Evolutionary conservation across 2,888 invertebrate species (phyloP).

Genomic region (Harpalus rubripes): DNA sequence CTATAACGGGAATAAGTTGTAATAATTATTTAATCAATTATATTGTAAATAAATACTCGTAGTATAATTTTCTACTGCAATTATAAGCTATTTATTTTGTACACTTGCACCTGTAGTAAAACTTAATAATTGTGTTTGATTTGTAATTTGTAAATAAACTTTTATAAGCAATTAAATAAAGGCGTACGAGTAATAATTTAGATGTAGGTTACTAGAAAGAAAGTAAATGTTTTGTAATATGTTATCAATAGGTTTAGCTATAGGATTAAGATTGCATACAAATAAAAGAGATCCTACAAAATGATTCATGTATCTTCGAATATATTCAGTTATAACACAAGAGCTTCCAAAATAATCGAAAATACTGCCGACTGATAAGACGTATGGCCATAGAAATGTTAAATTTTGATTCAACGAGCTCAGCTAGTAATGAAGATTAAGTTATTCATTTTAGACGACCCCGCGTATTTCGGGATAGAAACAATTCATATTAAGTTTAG

Average conservation of each 20-base stretch:
- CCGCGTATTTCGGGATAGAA: too few species aligned
- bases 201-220: not conserved
- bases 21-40: constrained; percentile 9
- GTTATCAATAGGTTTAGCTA: not conserved
- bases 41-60: constrained; percentile 12
- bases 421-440: too few species aligned
- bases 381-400: too few species aligned
- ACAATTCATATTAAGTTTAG: too few species aligned
- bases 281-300: too few species aligned
- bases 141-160: constrained; percentile 4
- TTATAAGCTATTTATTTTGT: constrained; percentile 33
- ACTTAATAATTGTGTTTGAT: constrained; percentile 26
- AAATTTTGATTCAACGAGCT: too few species aligned
- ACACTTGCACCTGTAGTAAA: constrained; percentile 21
- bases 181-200: not conserved
- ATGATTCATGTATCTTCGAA: not conserved
- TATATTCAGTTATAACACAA: too few species aligned
- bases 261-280: not conserved
- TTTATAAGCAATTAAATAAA: constrained; percentile 39
- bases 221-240: not conserved
- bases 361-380: too few species aligned
- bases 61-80: not conserved
- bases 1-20: not conserved
- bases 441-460: too few species aligned
- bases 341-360: too few species aligned